A percentile compares a stretch with the other conserved stretches of the same genome.
Conservation (phyloP, 2,113 vertebrate genomes). For the Ophiodon elongatus region DNA sequence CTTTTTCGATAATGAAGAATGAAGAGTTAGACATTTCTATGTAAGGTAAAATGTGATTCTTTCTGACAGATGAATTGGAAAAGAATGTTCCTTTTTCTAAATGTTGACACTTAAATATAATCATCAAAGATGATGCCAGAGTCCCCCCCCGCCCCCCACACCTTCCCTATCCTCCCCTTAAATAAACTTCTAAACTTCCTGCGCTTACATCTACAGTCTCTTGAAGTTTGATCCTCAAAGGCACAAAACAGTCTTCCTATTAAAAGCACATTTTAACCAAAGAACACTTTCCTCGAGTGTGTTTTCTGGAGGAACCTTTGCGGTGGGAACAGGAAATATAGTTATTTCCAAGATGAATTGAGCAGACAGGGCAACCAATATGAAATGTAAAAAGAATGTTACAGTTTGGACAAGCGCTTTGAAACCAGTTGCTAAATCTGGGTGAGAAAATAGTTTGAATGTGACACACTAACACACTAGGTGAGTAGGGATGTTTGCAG, state of each 20-base stretch:
- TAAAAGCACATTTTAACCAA: conserved; percentile 11
- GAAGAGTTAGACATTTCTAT: not conserved
- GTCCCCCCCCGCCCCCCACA: no score
- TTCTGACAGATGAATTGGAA: conserved; percentile 11
- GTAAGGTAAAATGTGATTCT: conserved; percentile 22
- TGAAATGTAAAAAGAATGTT: no score
- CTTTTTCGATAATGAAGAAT: conserved; percentile 4
- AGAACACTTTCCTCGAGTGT: conserved; percentile 30
- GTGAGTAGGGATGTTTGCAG: no score
- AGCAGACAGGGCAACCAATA: not conserved
- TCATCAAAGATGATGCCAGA: conserved; percentile 30
- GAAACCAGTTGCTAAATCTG: no score
- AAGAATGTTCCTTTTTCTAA: conserved; percentile 23
- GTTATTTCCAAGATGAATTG: not conserved
- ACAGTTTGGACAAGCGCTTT: no score
- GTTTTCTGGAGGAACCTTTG: conserved; percentile 21
- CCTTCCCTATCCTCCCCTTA: no score
- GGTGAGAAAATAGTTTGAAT: no score
- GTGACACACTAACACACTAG: no score
- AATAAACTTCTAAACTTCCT: conserved; percentile 31
- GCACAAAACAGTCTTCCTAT: conserved; percentile 30
- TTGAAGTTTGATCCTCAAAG: conserved; percentile 48
- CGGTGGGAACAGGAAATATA: not conserved
- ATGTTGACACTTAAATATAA: conserved; percentile 2
- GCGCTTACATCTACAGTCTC: conserved; percentile 29